A percentile compares a stretch with the other conserved stretches of the same genome.
Conservation (phyloP, 2,797 vertebrate genomes). For the Etheostoma nigrum region DNA sequence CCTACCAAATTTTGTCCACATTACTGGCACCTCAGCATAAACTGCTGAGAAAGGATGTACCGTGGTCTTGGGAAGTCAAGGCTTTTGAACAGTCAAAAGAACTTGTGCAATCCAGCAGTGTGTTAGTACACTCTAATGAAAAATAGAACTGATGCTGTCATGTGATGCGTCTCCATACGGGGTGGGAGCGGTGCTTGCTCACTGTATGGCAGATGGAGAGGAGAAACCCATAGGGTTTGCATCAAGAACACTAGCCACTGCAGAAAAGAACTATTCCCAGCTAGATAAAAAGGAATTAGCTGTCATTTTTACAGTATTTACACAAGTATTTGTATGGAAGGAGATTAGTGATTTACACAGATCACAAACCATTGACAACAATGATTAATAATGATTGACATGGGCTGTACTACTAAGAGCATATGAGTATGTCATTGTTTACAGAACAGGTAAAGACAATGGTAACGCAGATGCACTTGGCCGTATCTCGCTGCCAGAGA, state of each 20-base stretch:
- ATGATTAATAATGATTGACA: neutral
- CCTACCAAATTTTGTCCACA: neutral
- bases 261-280: too few species aligned
- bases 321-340: conserved; percentile 29
- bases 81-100: conserved; percentile 21
- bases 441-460: too few species aligned
- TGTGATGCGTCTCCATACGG: neutral
- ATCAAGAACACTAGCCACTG: too few species aligned
- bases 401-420: too few species aligned
- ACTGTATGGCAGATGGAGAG: neutral
- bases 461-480: too few species aligned
- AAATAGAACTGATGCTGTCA: neutral
- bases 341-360: conserved; percentile 14
- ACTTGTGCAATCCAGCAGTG: conserved; percentile 14
- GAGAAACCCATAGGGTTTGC: neutral
- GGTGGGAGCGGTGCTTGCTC: neutral
- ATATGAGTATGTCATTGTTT: too few species aligned
- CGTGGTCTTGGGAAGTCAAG: conserved; percentile 16
- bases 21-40: too few species aligned
- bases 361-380: conserved; percentile 9
- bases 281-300: neutral
- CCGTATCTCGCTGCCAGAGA: too few species aligned
- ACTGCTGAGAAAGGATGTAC: conserved; percentile 10
- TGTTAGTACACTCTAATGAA: conserved; percentile 24
- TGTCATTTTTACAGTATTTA: conserved; percentile 11